Base-by-base conservation (phyloP, 1,140 invertebrate species). In the Choristoneura fumiferana region DNA sequence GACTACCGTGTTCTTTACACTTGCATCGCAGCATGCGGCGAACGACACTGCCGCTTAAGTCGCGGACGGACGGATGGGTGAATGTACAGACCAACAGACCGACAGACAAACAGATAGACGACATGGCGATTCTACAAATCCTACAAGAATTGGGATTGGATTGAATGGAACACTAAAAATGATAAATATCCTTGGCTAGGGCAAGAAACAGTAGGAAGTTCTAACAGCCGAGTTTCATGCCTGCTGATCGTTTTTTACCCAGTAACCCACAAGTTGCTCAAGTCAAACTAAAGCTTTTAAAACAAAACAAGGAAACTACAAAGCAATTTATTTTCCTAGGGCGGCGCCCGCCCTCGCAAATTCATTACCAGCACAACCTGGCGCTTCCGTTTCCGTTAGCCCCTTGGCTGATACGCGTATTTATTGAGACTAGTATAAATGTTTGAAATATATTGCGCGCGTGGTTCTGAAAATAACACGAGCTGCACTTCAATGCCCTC, bases 351-450 rank as follows among this genome's bases (percentile, higher is more conserved):
- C 84, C 79, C 79, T 76, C 79, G 85, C 83, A 76, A 86, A 86
- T 88, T 88, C 82, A 88, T 86, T 88, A 88, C 78, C 65, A 73
- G 67, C 75, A 79, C 75, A 83, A 80, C 65, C 76, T 76, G 72
- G 73, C 72, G 81, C 83, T 88, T 86, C 82, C 83, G 85, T 76
- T 86, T 85, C 81, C 81, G 75, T 63, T 60, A 67, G 67, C 63
- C 62, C 22, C 22, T 29, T 29, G 22, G 22, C 22, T 29, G 22
- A 6, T 6, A 14, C 18, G 33, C 14, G 9, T 54, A 15, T 35
- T 35, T 35, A 15, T 10, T 54, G 8, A 35, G 2, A 17, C 3
- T 17, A 39, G 22, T 14, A 18, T n/a, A 14, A 15, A 22, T 13
- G 43, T 29, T 29, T n/a, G 1, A 22, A 18, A 1, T 45, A 15